A percentile compares a stretch with the other conserved stretches of the same genome.
Evolutionary conservation across 2,888 invertebrate species (phyloP).

Genomic region (Cerastis leucographa): DNA sequence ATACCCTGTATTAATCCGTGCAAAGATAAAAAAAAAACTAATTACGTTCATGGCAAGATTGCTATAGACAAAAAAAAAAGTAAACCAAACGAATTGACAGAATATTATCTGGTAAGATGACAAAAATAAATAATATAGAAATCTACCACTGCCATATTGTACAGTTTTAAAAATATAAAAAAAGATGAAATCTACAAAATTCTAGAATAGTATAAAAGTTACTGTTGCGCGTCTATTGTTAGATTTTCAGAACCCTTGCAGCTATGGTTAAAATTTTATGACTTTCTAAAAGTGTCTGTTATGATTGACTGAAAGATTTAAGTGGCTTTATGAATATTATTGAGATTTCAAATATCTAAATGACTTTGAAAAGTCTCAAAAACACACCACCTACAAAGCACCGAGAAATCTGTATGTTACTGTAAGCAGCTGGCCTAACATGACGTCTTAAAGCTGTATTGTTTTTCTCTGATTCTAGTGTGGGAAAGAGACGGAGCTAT

Average conservation of each 20-base stretch:
- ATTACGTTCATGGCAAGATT: neutral
- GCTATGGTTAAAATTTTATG: slow-evolving; percentile 18
- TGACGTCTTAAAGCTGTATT: no score
- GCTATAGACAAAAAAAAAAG: neutral
- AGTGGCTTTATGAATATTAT: slow-evolving; percentile 16
- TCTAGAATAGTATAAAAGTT: slow-evolving; percentile 25
- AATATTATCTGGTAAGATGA: neutral
- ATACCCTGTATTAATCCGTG: neutral
- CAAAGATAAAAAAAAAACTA: neutral
- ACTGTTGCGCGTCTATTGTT: slow-evolving; percentile 39
- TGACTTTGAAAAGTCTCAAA: neutral
- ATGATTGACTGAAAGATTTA: slow-evolving; percentile 8
- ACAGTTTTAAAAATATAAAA: slow-evolving; percentile 31
- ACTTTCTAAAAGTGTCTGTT: slow-evolving; percentile 40
- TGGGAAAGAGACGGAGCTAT: no score
- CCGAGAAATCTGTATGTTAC: neutral
- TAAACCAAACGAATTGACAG: neutral
- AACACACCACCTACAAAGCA: neutral
- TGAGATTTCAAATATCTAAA: neutral
- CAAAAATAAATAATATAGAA: slow-evolving; percentile 1
- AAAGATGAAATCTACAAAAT: slow-evolving; percentile 36
- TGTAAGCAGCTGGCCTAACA: no score
- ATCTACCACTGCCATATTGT: slow-evolving; percentile 51
- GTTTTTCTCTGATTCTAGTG: no score
- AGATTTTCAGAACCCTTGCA: slow-evolving; percentile 29